These are phyloP conservation scores for Drosophila insularis DNA, from an alignment of 1,140 invertebrate genomes.

Conservation along the genomic window DNA sequence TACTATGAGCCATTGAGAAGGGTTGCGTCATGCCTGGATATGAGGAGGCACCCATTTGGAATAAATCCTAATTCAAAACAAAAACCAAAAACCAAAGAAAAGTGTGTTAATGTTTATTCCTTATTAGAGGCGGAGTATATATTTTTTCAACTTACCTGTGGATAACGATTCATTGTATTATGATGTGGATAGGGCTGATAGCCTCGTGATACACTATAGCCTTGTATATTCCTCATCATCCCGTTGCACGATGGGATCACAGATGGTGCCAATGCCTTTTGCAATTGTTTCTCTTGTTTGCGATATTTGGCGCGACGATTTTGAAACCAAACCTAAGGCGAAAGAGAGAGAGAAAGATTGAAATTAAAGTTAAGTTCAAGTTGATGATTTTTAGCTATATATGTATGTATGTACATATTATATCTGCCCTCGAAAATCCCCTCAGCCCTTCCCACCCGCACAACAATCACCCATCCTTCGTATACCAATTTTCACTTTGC, in stretches of 20 bases:
- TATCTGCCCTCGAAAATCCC: background rate
- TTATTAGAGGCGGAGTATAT: no score
- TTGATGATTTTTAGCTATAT: background rate
- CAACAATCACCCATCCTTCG: background rate
- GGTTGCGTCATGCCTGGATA: constrained; percentile 96
- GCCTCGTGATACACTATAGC: constrained; percentile 89
- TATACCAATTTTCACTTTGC: constrained; percentile 39
- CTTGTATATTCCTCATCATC: constrained; percentile 98
- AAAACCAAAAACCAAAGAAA: background rate
- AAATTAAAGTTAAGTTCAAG: background rate
- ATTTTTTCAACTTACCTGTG: constrained; percentile 91
- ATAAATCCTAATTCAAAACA: constrained; percentile 78
- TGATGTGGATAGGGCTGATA: constrained; percentile 97
- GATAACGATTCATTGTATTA: constrained; percentile 96
- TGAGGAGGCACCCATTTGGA: constrained; percentile 93
- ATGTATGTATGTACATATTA: constrained; percentile 1
- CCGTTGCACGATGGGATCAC: constrained; percentile 96
- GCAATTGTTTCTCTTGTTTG: constrained; percentile 98
- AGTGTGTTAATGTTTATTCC: no score
- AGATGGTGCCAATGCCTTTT: constrained; percentile 95
- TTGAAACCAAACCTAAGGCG: constrained; percentile 90
- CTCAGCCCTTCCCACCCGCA: background rate
- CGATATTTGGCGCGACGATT: constrained; percentile 98
- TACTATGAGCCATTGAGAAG: constrained; percentile 95
- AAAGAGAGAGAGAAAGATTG: background rate